Conservation (phyloP, 2,888 invertebrate genomes). For the Stenoptilia bipunctidactyla region DNA sequence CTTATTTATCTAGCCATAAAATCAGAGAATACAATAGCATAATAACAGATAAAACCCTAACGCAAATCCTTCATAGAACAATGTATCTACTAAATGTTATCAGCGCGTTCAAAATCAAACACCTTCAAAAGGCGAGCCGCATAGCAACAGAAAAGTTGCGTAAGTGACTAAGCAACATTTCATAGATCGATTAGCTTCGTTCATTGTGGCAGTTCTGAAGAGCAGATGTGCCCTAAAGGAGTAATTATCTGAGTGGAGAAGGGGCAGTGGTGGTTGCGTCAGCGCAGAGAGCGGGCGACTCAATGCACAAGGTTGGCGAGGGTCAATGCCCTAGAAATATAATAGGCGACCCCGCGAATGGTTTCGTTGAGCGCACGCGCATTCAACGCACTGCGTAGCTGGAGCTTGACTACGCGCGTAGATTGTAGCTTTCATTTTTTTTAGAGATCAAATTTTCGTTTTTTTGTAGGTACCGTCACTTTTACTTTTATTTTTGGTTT, state of each 20-base stretch:
- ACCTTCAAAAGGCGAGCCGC: constrained; percentile 15
- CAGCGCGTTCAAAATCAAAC: constrained; percentile 4
- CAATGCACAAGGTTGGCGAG: constrained; percentile 69
- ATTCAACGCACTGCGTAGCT: constrained; percentile 15
- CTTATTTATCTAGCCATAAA: no score
- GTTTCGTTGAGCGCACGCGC: constrained; percentile 28
- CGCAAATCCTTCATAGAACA: no score
- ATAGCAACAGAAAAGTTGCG: constrained; percentile 35
- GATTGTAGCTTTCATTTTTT: constrained; percentile 7
- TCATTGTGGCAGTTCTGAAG: constrained; percentile 36
- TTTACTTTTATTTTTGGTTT: no score
- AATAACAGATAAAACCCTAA: no score
- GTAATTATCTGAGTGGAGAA: constrained; percentile 59
- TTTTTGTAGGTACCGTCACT: constrained; percentile 17
- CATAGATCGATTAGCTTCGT: constrained; percentile 51
- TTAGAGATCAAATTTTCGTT: no score
- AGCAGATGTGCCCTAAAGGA: constrained; percentile 65
- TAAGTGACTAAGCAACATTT: constrained; percentile 51
- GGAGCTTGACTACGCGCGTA: constrained; percentile 14
- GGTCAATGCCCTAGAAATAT: constrained; percentile 71
- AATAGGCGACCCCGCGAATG: constrained; percentile 58
- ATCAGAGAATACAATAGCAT: no score
- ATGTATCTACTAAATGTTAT: no score
- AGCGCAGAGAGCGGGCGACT: constrained; percentile 61
- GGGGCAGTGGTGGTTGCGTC: constrained; percentile 63